Evolutionary conservation across 2,113 vertebrate species (phyloP).

Genomic region (Ariopsis seemanni): DNA sequence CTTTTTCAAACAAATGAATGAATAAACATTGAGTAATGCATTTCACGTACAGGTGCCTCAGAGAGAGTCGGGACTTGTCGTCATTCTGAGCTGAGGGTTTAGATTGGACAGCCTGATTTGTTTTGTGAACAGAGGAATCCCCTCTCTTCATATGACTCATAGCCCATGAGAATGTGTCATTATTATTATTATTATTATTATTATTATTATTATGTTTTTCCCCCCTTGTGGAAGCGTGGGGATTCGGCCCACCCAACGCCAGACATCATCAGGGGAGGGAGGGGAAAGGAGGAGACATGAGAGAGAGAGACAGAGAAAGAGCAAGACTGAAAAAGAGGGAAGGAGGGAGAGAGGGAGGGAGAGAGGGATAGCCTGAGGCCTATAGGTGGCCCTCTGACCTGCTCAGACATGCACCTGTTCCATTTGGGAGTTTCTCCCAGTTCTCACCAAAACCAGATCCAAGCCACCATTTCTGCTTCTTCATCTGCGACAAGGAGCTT

Average conservation of each 20-base stretch:
- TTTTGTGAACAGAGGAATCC: conserved; percentile 63
- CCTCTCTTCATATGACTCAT: conserved; percentile 63
- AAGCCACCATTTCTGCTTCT: conserved; percentile 47
- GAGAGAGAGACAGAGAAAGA: background rate
- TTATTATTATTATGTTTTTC: background rate
- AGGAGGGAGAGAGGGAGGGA: background rate
- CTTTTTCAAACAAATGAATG: background rate
- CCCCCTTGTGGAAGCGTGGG: background rate
- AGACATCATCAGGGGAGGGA: background rate
- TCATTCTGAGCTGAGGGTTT: conserved; percentile 40
- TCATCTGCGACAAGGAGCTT: background rate
- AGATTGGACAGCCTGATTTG: conserved; percentile 18
- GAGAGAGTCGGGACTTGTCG: conserved; percentile 1
- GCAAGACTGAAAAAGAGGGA: background rate
- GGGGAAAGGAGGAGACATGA: background rate
- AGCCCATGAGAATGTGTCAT: conserved; percentile 63
- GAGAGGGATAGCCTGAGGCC: conserved; percentile 47
- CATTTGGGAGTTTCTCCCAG: conserved; percentile 61
- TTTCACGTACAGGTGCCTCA: background rate
- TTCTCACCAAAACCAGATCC: conserved; percentile 54
- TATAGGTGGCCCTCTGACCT: conserved; percentile 69
- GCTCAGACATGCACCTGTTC: conserved; percentile 72
- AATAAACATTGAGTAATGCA: background rate
- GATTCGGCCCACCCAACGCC: conserved; percentile 36
- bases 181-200: conserved; percentile 23